Evolutionary conservation across 1,140 invertebrate genomes (phyloP), one percentile per base, ranked within the genome.

Genomic region (Asbolus verrucosus): DNA sequence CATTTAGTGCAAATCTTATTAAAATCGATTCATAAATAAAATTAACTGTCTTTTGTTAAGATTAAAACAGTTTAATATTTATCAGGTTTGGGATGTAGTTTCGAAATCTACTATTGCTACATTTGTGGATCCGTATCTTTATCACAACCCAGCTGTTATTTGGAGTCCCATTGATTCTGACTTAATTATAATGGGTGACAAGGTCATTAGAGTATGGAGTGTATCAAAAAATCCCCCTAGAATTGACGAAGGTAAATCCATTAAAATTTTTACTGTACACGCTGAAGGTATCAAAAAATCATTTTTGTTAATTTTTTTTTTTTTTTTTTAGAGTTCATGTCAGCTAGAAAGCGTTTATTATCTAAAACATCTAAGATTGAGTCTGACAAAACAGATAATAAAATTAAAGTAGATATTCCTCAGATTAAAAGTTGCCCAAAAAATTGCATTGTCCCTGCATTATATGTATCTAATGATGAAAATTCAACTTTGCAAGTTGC

Each of bases 61-160:
- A 43, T 14, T 73, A 61, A 6, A 9, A 33, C 5, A 31, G n/a
- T 31, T 13, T 61, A 27, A 61, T 31, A 61, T 72, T 79, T 19
- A 63, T 70, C 33, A 78, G 91, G 85, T 94, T 11, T 94, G 91
- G 91, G 87, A 92, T 78, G 85, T 90, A 3, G 79, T 84, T 36
- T 83, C 80, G 8, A 82, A 85, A 72, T 81, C 82, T 66, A 76
- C 86, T 13, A 66, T 91, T 16, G 85, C 82, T 15, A 86, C 85
- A 30, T 91, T 84, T 74, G 73, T 75, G 31, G 83, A 82, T 33
- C 87, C 90, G 67, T 73, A 75, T 66, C 79, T 79, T 31, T 84
- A 84, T 65, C 79, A 84, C 16, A 77, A 91, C 11, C 71, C 82
- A 4, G 85, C 84, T 68, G 87, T 87, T 14, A 79, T 86, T 67